Evolutionary conservation across 2,113 vertebrate genomes (phyloP).

Genomic region (Salminus brasiliensis): DNA sequence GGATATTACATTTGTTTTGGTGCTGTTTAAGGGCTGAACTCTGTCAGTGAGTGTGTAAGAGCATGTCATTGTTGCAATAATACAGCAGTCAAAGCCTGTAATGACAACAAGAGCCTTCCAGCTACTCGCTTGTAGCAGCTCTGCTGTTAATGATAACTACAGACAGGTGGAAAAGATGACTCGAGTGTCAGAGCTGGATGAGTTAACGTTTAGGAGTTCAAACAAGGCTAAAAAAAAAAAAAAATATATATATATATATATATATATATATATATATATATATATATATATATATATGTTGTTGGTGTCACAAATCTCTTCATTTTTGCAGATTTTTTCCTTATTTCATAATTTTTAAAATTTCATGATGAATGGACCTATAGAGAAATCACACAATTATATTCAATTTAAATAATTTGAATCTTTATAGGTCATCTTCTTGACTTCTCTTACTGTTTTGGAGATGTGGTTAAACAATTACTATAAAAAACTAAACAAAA

Average conservation of each 20-base stretch:
- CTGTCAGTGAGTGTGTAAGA: conserved; percentile 48
- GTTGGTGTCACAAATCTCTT: too few relatives aligned
- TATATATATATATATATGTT: too few relatives aligned
- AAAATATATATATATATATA: neutral
- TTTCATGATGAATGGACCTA: too few relatives aligned
- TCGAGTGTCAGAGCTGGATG: neutral
- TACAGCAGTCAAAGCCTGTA: conserved; percentile 39
- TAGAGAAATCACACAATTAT: too few relatives aligned
- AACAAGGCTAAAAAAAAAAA: neutral
- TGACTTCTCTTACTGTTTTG: too few relatives aligned
- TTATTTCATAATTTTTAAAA: too few relatives aligned
- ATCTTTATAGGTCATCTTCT: too few relatives aligned
- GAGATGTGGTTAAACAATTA: too few relatives aligned
- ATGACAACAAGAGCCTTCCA: conserved; percentile 42
- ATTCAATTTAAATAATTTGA: too few relatives aligned
- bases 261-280: neutral
- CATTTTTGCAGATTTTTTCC: too few relatives aligned
- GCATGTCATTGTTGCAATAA: conserved; percentile 49
- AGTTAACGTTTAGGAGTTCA: neutral
- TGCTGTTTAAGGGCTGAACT: conserved; percentile 48
- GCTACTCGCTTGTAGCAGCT: conserved; percentile 7
- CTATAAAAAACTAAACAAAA: too few relatives aligned
- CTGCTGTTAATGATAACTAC: conserved; percentile 30
- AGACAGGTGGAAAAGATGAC: conserved; percentile 9
- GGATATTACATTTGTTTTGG: conserved; percentile 60